Conservation (phyloP, 2,113 vertebrate genomes). For the Lanius ludovicianus region DNA sequence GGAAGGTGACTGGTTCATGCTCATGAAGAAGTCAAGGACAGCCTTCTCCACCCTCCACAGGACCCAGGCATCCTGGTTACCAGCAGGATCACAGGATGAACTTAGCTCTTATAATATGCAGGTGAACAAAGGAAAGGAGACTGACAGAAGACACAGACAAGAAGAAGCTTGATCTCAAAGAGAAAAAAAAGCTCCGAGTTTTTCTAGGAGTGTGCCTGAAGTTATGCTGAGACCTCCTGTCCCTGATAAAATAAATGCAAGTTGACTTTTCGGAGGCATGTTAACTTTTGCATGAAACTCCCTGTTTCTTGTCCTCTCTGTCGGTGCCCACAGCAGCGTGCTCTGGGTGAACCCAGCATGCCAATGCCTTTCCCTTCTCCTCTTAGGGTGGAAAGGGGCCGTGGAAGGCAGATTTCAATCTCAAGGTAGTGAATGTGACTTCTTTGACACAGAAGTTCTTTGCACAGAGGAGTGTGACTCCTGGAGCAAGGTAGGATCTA, state of each 20-base stretch:
- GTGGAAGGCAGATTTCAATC: not conserved
- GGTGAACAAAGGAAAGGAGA: not conserved
- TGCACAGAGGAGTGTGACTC: not conserved
- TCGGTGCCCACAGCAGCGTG: not conserved
- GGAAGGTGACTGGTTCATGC: not conserved
- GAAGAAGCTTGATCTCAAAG: not conserved
- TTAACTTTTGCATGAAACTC: not conserved
- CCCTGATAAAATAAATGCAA: not conserved
- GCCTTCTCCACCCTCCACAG: not conserved
- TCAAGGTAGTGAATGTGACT: not conserved
- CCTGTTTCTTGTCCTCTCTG: not conserved
- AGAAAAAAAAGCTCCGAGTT: not conserved
- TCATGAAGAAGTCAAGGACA: not conserved
- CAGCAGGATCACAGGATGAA: not conserved
- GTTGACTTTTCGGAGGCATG: not conserved
- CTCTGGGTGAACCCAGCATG: not conserved
- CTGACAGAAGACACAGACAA: not conserved
- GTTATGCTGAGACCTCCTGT: not conserved
- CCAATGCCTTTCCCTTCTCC: not conserved
- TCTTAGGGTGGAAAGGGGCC: not conserved
- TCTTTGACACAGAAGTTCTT: not conserved
- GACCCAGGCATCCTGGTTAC: not conserved
- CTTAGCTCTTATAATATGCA: not conserved
- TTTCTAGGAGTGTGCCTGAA: not conserved
- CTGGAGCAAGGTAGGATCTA: not conserved